phyloP scores from a whole-genome alignment of 2,113 vertebrate species.

The Silurus asotus region DNA sequence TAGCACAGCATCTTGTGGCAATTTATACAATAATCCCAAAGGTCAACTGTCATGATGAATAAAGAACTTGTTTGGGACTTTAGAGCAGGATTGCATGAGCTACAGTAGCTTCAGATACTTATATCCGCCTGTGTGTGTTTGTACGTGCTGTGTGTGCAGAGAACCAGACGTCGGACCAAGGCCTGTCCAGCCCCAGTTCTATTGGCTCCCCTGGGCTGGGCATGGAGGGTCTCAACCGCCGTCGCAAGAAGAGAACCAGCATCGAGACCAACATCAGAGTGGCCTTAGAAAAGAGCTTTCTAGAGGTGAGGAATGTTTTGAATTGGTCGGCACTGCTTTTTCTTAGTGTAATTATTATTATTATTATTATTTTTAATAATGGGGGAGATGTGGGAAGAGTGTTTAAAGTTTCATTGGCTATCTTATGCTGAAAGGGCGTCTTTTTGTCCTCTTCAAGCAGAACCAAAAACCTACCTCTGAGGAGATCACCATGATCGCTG shows the following conservation, averaged over 20 bases:
- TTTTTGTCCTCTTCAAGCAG: constrained; percentile 79
- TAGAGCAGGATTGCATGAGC: not conserved
- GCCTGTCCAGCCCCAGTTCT: constrained; percentile 91
- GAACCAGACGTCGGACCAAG: constrained; percentile 95
- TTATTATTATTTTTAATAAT: no score
- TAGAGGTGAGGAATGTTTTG: constrained; percentile 84
- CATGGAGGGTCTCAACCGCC: constrained; percentile 94
- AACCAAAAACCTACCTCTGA: constrained; percentile 99
- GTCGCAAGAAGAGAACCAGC: constrained; percentile 99
- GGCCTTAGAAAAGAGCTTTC: constrained; percentile 99
- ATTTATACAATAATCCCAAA: not conserved
- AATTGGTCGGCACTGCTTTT: not conserved
- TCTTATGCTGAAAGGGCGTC: constrained; percentile 62
- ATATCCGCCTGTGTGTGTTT: constrained; percentile 63
- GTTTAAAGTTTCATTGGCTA: constrained; percentile 1
- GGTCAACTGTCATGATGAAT: not conserved
- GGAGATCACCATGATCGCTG: constrained; percentile 99
- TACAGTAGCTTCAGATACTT: constrained; percentile 73
- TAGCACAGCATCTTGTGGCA: not conserved
- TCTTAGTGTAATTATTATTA: no score
- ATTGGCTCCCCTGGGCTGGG: constrained; percentile 92
- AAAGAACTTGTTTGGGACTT: not conserved
- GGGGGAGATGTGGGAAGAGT: not conserved
- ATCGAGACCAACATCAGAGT: constrained; percentile 99
- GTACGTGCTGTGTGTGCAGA: constrained; percentile 80